phyloP scores from a whole-genome alignment of 2,797 vertebrate genomes.

The Prunella strophiata region DNA sequence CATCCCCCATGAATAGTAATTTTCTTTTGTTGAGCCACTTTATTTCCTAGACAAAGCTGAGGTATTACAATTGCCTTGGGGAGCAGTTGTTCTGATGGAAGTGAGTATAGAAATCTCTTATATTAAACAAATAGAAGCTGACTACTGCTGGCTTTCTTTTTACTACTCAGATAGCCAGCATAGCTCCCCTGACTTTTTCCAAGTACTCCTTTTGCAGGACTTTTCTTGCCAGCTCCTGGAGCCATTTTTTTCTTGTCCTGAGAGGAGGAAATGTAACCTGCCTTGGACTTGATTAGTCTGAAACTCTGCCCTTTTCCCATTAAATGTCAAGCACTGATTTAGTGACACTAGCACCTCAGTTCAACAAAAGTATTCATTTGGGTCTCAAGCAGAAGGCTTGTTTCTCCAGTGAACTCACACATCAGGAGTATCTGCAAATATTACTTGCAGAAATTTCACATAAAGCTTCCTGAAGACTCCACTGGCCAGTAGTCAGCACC shows the following conservation, averaged over 20 bases:
- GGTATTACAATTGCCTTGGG: background rate
- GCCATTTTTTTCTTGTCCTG: background rate
- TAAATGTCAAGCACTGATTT: background rate
- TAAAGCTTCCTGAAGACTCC: background rate
- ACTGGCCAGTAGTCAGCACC: background rate
- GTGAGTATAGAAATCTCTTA: background rate
- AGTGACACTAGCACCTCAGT: background rate
- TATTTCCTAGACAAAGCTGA: background rate
- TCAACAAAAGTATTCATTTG: background rate
- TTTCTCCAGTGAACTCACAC: background rate
- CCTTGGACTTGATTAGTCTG: background rate
- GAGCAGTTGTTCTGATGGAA: background rate
- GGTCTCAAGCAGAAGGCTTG: background rate
- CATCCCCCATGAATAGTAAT: background rate
- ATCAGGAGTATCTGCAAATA: background rate
- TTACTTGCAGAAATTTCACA: background rate
- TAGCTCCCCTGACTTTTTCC: background rate
- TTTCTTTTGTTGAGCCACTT: background rate
- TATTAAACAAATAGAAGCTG: background rate
- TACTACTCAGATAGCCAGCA: background rate
- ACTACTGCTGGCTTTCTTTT: background rate
- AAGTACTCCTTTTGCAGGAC: background rate
- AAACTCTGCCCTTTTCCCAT: background rate
- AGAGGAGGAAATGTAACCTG: background rate
- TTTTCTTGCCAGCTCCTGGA: background rate